These are phyloP conservation scores for Zingel zingel DNA, from an alignment of 2,113 vertebrate genomes.

Conservation along the genomic window DNA sequence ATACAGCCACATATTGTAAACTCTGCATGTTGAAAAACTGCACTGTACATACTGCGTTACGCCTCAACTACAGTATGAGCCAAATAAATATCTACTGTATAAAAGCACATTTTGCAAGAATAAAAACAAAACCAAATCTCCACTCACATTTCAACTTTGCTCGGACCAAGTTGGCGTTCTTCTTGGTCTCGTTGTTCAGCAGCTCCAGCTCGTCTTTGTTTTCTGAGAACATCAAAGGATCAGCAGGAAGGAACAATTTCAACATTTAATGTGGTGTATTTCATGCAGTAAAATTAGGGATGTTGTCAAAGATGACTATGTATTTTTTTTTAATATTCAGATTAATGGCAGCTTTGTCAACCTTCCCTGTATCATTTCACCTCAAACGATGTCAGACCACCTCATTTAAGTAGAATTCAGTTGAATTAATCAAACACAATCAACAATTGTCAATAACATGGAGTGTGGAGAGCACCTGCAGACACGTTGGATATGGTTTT, in stretches of 20 bases:
- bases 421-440: background rate
- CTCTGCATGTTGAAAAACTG: background rate
- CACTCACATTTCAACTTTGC: constrained; percentile 86
- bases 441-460: background rate
- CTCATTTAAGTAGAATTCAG: background rate
- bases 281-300: background rate
- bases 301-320: background rate
- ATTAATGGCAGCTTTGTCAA: background rate
- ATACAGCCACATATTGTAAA: background rate
- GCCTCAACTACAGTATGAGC: background rate
- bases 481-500: background rate
- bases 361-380: background rate
- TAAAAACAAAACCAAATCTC: background rate
- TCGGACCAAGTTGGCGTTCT: constrained; percentile 84
- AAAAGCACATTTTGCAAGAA: background rate
- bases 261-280: background rate
- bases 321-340: background rate
- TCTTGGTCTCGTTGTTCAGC: constrained; percentile 90
- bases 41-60: background rate
- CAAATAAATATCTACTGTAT: background rate
- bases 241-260: background rate
- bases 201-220: constrained; percentile 90
- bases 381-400: background rate
- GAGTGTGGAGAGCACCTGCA: background rate
- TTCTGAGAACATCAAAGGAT: constrained; percentile 74